A percentile compares a stretch with the other conserved stretches of the same genome.
phyloP scores from a whole-genome alignment of 2,797 vertebrate genomes.

The Morelia viridis region DNA sequence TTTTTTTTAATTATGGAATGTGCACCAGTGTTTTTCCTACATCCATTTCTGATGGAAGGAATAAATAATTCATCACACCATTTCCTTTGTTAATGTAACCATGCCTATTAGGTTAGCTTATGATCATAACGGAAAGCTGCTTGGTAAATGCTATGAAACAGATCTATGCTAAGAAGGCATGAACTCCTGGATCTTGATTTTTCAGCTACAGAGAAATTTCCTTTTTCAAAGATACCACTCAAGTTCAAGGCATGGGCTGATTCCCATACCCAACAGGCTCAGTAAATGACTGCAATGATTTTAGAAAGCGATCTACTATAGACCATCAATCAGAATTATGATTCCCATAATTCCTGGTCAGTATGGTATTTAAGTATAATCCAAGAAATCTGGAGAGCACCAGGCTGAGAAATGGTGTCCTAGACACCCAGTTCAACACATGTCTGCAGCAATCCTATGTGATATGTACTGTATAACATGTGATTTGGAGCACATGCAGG shows the following conservation, averaged over 20 bases:
- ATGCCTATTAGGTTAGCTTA: constrained; percentile 15
- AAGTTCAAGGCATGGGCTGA: constrained; percentile 50
- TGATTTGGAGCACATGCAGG: not conserved
- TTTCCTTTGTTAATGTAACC: constrained; percentile 2
- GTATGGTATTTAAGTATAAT: not conserved
- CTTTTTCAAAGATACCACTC: constrained; percentile 40
- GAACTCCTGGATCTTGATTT: constrained; percentile 49
- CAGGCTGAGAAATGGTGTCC: not conserved
- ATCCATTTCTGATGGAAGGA: not conserved
- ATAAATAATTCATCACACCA: constrained; percentile 21
- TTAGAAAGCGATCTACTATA: not conserved
- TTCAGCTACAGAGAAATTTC: constrained; percentile 42
- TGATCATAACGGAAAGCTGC: not conserved
- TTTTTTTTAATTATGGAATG: constrained; percentile 27
- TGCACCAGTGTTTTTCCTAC: constrained; percentile 11
- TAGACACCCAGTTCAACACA: not conserved
- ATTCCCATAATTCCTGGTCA: not conserved
- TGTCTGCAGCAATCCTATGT: not conserved
- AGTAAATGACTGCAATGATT: not conserved
- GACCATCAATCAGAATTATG: not conserved
- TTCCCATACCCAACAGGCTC: constrained; percentile 40
- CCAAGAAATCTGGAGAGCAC: not conserved
- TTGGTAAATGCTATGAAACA: constrained; percentile 41
- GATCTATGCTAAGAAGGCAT: constrained; percentile 19
- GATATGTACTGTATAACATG: not conserved